Evolutionary conservation across 2,797 vertebrate species (phyloP).

Genomic region (Parambassis ranga): DNA sequence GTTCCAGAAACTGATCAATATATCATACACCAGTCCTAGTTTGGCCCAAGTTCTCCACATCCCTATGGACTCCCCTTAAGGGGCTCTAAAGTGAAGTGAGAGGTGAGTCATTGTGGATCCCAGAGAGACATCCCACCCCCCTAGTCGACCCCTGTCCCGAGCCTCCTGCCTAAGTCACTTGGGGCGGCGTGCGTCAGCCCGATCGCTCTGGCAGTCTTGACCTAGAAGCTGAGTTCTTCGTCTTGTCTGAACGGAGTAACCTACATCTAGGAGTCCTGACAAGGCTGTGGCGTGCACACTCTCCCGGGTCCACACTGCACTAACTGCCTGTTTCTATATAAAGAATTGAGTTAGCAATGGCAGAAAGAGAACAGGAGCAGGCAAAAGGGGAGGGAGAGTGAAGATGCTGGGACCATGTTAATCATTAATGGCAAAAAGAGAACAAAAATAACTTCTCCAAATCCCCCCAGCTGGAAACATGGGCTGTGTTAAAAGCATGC

Average conservation of each 20-base stretch:
- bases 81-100: slow-evolving; percentile 13
- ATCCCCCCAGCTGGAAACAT: slow-evolving; percentile 22
- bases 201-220: slow-evolving; percentile 11
- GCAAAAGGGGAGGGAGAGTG: slow-evolving; percentile 33
- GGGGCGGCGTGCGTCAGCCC: slow-evolving; percentile 27
- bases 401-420: slow-evolving; percentile 56
- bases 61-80: slow-evolving; percentile 18
- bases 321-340: slow-evolving; percentile 75
- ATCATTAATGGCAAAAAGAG: slow-evolving; percentile 73
- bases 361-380: slow-evolving; percentile 53
- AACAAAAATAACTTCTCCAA: slow-evolving; percentile 68
- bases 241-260: slow-evolving; percentile 65
- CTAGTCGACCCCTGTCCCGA: neutral
- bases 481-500: slow-evolving; percentile 22
- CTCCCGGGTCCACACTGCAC: slow-evolving; percentile 49
- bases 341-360: slow-evolving; percentile 62
- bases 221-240: slow-evolving; percentile 32
- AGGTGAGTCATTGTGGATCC: slow-evolving; percentile 35
- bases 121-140: slow-evolving; percentile 5
- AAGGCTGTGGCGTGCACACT: slow-evolving; percentile 47
- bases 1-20: too few relatives aligned
- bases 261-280: slow-evolving; percentile 67
- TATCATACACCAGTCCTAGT: too few relatives aligned
- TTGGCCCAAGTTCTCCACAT: neutral
- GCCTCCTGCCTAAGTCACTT: neutral